A percentile compares a stretch with the other conserved stretches of the same genome.
Evolutionary conservation across 2,113 vertebrate species (phyloP).

Genomic region (Excalfactoria chinensis): DNA sequence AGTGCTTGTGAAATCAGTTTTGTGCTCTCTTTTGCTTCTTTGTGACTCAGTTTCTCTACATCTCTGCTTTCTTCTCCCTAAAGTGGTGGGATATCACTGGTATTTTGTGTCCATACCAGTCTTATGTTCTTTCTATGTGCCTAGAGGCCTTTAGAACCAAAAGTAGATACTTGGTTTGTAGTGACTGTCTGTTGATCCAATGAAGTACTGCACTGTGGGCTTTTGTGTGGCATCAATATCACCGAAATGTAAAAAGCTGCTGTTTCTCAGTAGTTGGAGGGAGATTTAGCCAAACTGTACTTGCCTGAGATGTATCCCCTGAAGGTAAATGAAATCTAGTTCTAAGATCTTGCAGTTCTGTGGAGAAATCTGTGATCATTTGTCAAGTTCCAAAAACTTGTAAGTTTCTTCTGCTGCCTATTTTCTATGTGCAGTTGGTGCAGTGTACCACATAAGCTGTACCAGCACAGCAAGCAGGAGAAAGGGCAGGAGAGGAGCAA

Average conservation of each 20-base stretch:
- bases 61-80: background rate
- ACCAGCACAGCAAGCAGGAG: background rate
- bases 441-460: background rate
- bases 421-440: background rate
- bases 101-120: background rate
- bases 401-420: background rate
- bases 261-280: background rate
- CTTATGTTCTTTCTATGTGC: background rate
- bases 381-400: background rate
- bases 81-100: background rate
- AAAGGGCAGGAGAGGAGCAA: background rate
- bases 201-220: background rate
- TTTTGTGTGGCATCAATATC: background rate
- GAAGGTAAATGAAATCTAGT: background rate
- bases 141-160: background rate
- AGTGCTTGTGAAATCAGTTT: background rate
- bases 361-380: background rate
- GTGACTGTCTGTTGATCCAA: accelerated
- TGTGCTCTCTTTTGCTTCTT: background rate
- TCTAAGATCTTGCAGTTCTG: background rate
- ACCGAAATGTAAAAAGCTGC: background rate
- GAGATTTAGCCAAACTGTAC: background rate
- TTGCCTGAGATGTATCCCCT: background rate
- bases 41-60: background rate
- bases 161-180: background rate